A percentile compares a stretch with the other conserved stretches of the same genome.
Conservation (phyloP, 2,888 invertebrate species). For the Drosophila eohydei region DNA sequence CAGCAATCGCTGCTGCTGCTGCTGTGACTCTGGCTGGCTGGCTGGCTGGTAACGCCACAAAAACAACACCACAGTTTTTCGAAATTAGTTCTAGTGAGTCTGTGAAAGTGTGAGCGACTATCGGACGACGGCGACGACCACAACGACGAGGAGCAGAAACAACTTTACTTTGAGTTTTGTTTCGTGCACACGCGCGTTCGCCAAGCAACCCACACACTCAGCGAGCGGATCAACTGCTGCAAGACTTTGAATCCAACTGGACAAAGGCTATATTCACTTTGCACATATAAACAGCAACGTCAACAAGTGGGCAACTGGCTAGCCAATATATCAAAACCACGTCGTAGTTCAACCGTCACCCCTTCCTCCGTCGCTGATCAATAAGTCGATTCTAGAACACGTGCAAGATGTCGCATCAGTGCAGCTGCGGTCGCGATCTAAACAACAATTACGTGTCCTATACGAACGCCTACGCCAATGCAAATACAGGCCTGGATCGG, state of each 20-base stretch:
- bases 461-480: constrained; percentile 84
- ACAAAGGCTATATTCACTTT: constrained; percentile 18
- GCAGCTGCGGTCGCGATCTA: constrained; percentile 85
- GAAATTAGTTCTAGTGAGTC: constrained; percentile 84
- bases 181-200: constrained; percentile 48
- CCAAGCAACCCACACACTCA: constrained; percentile 26
- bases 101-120: constrained; percentile 83
- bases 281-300: neutral
- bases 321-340: constrained; percentile 14
- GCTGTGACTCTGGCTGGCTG: constrained; percentile 37
- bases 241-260: constrained; percentile 13
- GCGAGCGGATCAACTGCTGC: constrained; percentile 23
- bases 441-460: constrained; percentile 85
- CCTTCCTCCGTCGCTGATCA: constrained; percentile 16
- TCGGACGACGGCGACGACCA: constrained; percentile 52
- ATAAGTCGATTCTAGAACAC: constrained; percentile 39
- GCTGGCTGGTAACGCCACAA: constrained; percentile 73
- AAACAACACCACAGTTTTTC: constrained; percentile 81
- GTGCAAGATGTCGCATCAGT: constrained; percentile 85
- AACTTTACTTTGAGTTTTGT: constrained; percentile 49
- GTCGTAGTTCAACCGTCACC: constrained; percentile 8
- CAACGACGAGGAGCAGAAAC: constrained; percentile 51
- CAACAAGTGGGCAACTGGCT: constrained; percentile 10
- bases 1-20: constrained; percentile 19
- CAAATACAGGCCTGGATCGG: constrained; percentile 82